phyloP scores from a whole-genome alignment of 2,888 invertebrate species.

The Aromia moschata region DNA sequence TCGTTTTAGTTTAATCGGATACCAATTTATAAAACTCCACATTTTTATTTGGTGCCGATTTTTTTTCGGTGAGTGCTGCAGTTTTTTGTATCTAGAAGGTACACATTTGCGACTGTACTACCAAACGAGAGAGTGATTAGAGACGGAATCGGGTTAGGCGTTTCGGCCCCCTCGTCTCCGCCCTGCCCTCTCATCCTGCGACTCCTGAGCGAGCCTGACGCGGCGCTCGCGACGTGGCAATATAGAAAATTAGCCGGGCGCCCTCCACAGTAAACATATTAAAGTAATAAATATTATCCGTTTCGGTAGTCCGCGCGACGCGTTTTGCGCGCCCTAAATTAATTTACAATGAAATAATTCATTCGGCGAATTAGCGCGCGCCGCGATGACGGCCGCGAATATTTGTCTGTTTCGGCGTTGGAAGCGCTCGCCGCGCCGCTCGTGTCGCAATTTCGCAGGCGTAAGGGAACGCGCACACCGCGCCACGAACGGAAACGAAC shows the following conservation, averaged over 20 bases:
- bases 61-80: too few species aligned
- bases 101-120: too few species aligned
- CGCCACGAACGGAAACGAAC: too few species aligned
- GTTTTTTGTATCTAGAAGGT: too few species aligned
- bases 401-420: constrained; percentile 11
- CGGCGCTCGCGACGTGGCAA: constrained; percentile 3
- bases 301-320: constrained; percentile 16
- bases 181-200: constrained; percentile 32
- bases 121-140: constrained; percentile 38
- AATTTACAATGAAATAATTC: constrained; percentile 27
- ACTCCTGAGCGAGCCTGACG: constrained; percentile 19
- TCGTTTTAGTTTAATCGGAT: too few species aligned
- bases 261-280: constrained; percentile 32
- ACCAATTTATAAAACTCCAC: too few species aligned
- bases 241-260: constrained; percentile 12
- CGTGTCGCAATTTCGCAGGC: too few species aligned
- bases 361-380: constrained; percentile 3
- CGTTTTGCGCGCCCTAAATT: constrained; percentile 21
- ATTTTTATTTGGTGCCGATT: too few species aligned
- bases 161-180: constrained; percentile 34
- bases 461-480: too few species aligned
- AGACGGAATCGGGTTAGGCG: constrained; percentile 31
- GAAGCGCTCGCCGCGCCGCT: too few species aligned
- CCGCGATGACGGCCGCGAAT: constrained; percentile 10
- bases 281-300: constrained; percentile 39